Evolutionary conservation across 1,140 invertebrate species (phyloP), one percentile per base, ranked within the genome.

Genomic region (Venustaconcha ellipsiformis): DNA sequence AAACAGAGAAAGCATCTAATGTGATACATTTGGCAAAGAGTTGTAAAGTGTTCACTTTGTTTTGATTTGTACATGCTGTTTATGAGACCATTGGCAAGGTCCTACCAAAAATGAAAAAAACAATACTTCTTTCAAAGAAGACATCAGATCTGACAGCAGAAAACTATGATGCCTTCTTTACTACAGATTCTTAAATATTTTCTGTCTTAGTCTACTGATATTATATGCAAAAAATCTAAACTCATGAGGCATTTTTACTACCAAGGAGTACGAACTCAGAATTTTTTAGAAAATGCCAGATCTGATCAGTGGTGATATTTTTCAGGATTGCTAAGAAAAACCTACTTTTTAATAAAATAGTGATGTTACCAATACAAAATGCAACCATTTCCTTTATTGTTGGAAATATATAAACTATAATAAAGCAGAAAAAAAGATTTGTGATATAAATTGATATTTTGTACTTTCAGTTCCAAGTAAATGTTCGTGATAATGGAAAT

Each of bases 401-500:
- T 69, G 67, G 57, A 20, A 18, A 57, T 55, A 23, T 8, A 20
- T n/a, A 17, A 55, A 64, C 56, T 30, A 55, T n/a, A 48, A 23
- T 58, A 23, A 63, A 30, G 26, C 18, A n/a, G 67, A 30, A 37
- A 71, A 37, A 23, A 20, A n/a, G 6, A 48, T 67, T 17, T 18
- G 56, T 67, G 18, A 57, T 55, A 2, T 48, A 30, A 30, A 71
- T 74, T 65, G 30, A 14, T 58, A 58, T 30, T 67, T 67, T 78
- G 58, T 71, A 15, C 60, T 81, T 80, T 64, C 69, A 86, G 84
- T 82, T 86, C 79, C 81, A 80, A 80, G 83, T 83, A 26, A 76
- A 72, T 73, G 84, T 80, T 12, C 66, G 73, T 58, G 86, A 87
- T 70, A 66, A 57, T 59, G 82, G 80, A n/a, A 63, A 57, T 58